Percentiles rank a stretch among this genome's conserved stretches.
phyloP scores from a whole-genome alignment of 2,888 invertebrate genomes.

The Eupithecia pulchellata region DNA sequence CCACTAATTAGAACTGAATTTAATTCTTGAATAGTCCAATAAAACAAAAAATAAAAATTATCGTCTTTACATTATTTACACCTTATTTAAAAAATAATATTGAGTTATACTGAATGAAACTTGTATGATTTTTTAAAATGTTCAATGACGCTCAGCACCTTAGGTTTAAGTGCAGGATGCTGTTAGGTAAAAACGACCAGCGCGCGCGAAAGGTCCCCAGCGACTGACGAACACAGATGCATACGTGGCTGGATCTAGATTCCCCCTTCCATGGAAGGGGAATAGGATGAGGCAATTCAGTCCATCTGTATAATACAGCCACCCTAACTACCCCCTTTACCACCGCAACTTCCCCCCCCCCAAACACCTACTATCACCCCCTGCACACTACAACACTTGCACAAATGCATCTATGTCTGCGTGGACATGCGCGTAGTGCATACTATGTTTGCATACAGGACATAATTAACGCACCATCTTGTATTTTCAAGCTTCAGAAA shows the following conservation, averaged over 20 bases:
- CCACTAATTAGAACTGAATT: background rate
- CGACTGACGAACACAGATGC: background rate
- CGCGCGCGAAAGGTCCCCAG: background rate
- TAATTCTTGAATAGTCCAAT: background rate
- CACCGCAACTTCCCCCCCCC: background rate
- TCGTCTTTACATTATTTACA: too few species aligned
- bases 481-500: background rate
- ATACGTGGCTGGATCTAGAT: slow-evolving; percentile 5
- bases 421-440: slow-evolving; percentile 17
- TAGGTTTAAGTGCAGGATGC: background rate
- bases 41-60: background rate
- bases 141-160: background rate
- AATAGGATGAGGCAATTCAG: background rate
- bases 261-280: slow-evolving; percentile 9
- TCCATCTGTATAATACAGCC: background rate
- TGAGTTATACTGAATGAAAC: background rate
- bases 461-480: background rate
- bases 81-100: background rate
- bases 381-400: slow-evolving; percentile 20
- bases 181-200: background rate
- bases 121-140: background rate
- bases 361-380: slow-evolving; percentile 8
- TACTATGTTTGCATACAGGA: background rate
- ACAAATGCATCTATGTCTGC: slow-evolving; percentile 14
- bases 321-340: background rate